Base-by-base conservation (phyloP, 2,888 invertebrate species). In the Achlya flavicornis region DNA sequence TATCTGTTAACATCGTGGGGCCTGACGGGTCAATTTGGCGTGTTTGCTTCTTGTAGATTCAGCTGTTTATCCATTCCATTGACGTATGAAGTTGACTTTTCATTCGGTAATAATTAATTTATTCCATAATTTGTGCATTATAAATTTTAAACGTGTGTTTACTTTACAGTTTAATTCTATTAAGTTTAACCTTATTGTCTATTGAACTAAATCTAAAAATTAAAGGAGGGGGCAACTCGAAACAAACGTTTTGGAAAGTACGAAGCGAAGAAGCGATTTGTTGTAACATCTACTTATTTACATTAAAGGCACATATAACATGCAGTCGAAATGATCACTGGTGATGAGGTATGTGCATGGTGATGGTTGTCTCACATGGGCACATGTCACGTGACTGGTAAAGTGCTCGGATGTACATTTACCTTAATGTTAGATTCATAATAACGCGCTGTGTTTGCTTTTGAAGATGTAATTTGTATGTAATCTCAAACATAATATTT, bases 1-100 rank as follows among this genome's bases (percentile, higher is more conserved):
- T 98, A 95, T 98, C 98, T 98, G 95, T 84, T 94, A 94, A 85
- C 78, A 80, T 73, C 73, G 73, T 67, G 70, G 72, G 65, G 76
- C 74, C 80, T 78, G 71, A 74, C 76, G 74, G 72, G 80, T 83
- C 79, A 86, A 77, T 77, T 63, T 64, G 66, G 63, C 69, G 67
- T 46, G 46, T 46, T 14, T 46, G 46, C 46, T 46, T 62, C 35
- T 33, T 32, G 33, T 58, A 12, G 14, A 58, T 4, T 33, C 58
- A 58, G 19, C 14, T 58, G 58, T 32, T 33, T 33, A 58, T n/a
- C n/a, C n/a, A n/a, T n/a, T 33, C n/a, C 33, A 33, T 11, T 58
- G 58, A 32, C 33, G 33, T 58, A 58, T 33, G 12, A 11, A 58
- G n/a, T n/a, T n/a, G n/a, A n/a, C n/a, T n/a, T n/a, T 53, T n/a